Percentiles rank a stretch among this genome's conserved stretches.
These are phyloP conservation scores for Tipula helvola DNA, from an alignment of 2,888 invertebrate genomes.

Conservation along the genomic window DNA sequence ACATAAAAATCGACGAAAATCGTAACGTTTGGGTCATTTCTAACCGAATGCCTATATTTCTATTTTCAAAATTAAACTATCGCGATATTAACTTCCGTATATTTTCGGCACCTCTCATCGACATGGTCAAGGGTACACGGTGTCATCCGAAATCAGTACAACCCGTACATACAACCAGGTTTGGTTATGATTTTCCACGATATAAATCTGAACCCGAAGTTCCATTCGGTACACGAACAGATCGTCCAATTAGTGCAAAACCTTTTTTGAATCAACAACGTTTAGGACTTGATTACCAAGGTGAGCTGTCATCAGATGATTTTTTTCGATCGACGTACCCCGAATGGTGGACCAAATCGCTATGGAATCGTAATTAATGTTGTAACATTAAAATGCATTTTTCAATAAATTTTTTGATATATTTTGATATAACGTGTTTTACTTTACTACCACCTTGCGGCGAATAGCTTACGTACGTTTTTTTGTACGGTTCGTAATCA, in stretches of 20 bases:
- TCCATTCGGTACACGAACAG: neutral
- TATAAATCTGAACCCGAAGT: neutral
- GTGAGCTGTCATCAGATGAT: neutral
- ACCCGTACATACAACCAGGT: neutral
- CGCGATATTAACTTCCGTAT: conserved; percentile 68
- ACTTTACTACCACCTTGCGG: neutral
- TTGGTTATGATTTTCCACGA: neutral
- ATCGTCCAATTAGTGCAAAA: neutral
- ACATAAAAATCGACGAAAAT: conserved; percentile 60
- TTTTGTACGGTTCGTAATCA: no score
- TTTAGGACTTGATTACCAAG: neutral
- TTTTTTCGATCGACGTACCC: neutral
- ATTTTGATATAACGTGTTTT: neutral
- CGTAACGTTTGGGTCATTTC: conserved; percentile 69
- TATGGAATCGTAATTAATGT: neutral
- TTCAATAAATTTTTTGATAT: neutral
- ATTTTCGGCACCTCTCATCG: conserved; percentile 51
- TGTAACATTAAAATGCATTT: neutral
- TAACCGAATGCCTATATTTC: conserved; percentile 68
- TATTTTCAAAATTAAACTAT: conserved; percentile 54
- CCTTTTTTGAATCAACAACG: neutral
- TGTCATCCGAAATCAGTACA: conserved; percentile 45
- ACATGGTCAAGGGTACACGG: conserved; percentile 45
- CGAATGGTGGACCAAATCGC: neutral
- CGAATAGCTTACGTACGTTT: no score